These are phyloP conservation scores for Uloborus diversus DNA, from an alignment of 1,140 invertebrate species.

Conservation along the genomic window DNA sequence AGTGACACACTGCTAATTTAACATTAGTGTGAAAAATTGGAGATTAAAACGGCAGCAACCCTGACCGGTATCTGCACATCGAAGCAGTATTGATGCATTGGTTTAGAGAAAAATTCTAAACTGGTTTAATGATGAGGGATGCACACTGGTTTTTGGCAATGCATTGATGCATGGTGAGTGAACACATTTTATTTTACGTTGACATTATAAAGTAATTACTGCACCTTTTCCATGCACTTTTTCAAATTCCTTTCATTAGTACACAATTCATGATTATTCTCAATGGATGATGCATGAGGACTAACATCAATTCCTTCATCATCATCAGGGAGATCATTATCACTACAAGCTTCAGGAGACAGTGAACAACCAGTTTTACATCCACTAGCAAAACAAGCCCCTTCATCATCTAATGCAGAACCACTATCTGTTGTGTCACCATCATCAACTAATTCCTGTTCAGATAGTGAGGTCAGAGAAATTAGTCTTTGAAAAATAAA, in stretches of 20 bases:
- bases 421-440: constrained; percentile 77
- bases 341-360: constrained; percentile 7
- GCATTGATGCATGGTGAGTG: too few species aligned
- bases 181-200: too few species aligned
- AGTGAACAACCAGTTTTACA: background rate
- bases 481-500: background rate
- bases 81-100: too few species aligned
- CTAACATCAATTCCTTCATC: constrained; percentile 77
- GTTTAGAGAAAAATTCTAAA: too few species aligned
- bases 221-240: constrained; percentile 64
- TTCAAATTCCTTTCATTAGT: constrained; percentile 67
- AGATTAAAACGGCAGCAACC: too few species aligned
- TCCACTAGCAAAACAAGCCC: background rate
- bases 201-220: too few species aligned
- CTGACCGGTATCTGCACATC: too few species aligned
- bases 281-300: constrained; percentile 15
- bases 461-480: too few species aligned
- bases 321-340: constrained; percentile 39
- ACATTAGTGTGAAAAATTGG: too few species aligned
- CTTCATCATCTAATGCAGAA: constrained; percentile 75
- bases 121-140: too few species aligned
- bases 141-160: too few species aligned
- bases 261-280: constrained; percentile 48
- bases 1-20: too few species aligned
- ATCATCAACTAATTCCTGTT: constrained; percentile 69